These are phyloP conservation scores for Cirrhinus molitorella DNA, from an alignment of 2,797 vertebrate species.

Conservation along the genomic window DNA sequence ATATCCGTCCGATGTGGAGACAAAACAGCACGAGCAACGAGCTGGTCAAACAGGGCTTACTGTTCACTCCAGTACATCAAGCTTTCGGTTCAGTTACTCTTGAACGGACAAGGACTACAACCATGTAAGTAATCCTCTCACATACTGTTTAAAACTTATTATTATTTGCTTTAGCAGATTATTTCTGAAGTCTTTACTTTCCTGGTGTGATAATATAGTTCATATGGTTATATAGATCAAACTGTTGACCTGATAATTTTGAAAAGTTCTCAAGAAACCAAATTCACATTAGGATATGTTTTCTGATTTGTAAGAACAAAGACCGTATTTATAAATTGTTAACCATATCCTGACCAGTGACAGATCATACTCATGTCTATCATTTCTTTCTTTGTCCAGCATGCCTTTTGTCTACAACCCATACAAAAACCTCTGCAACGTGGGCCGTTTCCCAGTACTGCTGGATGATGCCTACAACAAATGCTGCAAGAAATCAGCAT, in stretches of 20 bases:
- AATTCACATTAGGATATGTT: too few species aligned
- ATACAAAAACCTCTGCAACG: background rate
- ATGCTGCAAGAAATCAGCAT: background rate
- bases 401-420: constrained; percentile 45
- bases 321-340: background rate
- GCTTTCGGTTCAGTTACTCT: background rate
- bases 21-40: background rate
- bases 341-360: background rate
- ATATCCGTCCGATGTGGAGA: background rate
- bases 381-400: background rate
- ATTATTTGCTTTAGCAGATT: background rate
- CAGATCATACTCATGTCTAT: background rate
- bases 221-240: too few species aligned
- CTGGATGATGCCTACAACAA: background rate
- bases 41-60: background rate
- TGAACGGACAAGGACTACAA: background rate
- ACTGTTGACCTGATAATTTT: background rate
- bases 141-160: background rate
- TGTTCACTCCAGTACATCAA: background rate
- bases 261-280: too few species aligned
- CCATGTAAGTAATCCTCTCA: constrained; percentile 26
- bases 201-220: background rate
- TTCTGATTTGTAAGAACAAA: background rate
- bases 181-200: background rate
- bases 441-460: constrained; percentile 22